phyloP scores from a whole-genome alignment of 2,797 vertebrate genomes.

The Chelmon rostratus region DNA sequence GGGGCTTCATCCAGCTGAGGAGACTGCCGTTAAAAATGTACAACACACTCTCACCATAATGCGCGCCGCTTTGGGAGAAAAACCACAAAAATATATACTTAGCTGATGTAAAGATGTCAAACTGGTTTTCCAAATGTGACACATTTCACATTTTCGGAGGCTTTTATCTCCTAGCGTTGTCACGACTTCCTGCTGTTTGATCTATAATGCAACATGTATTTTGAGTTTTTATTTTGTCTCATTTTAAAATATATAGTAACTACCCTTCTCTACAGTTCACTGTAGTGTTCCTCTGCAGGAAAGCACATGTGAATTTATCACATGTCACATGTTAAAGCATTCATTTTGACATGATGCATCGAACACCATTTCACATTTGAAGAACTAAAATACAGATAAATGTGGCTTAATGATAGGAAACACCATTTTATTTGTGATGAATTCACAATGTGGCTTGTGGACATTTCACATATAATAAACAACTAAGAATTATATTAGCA shows the following conservation, averaged over 20 bases:
- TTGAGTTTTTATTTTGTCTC: neutral
- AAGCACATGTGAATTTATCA: neutral
- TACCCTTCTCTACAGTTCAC: neutral
- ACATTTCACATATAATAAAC: neutral
- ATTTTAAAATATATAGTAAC: neutral
- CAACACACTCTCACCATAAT: neutral
- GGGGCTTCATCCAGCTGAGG: constrained; percentile 7
- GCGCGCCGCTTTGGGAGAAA: neutral
- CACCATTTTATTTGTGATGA: neutral
- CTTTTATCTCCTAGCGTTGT: constrained; percentile 19
- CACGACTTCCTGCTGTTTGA: neutral
- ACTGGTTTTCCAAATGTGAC: neutral
- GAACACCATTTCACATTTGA: neutral
- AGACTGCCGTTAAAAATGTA: constrained; percentile 18
- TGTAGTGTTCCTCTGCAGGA: neutral
- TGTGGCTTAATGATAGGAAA: neutral
- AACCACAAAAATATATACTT: neutral
- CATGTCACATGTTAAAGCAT: neutral
- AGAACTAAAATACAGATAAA: neutral
- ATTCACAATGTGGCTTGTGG: no score
- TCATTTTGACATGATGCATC: neutral
- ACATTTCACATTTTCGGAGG: constrained; percentile 7
- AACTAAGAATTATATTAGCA: no score
- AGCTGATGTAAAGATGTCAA: constrained; percentile 5
- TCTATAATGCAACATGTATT: constrained; percentile 19